Conservation (phyloP, 2,797 vertebrate species). For the Silurus aristotelis region DNA sequence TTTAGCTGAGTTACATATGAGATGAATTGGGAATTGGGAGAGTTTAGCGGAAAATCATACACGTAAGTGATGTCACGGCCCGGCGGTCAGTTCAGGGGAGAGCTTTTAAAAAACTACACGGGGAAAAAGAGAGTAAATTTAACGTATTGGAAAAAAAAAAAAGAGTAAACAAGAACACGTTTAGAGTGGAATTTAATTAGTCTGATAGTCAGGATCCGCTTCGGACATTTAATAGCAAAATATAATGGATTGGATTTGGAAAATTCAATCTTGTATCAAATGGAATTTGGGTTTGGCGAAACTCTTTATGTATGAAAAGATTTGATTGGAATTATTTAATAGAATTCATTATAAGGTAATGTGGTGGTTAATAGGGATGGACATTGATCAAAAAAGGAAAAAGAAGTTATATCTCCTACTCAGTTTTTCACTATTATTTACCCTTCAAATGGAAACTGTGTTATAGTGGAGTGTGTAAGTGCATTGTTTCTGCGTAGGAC, state of each 20-base stretch:
- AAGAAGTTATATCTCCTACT: neutral
- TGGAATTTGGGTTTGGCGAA: neutral
- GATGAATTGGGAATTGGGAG: neutral
- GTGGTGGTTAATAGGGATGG: too few relatives aligned
- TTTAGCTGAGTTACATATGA: slow-evolving; percentile 13
- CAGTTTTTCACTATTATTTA: neutral
- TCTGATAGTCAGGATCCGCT: neutral
- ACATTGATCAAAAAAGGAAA: neutral
- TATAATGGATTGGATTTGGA: neutral
- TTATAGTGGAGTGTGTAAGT: neutral
- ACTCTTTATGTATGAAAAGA: neutral
- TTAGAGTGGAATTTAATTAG: neutral
- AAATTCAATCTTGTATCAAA: neutral
- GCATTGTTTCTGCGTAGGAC: neutral
- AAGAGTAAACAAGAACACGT: neutral
- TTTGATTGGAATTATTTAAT: neutral
- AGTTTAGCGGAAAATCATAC: neutral
- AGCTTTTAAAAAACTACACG: too few relatives aligned
- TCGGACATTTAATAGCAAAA: neutral
- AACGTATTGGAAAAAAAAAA: too few relatives aligned
- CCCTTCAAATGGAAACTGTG: neutral
- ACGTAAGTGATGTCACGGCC: slow-evolving; percentile 8
- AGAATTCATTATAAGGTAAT: neutral
- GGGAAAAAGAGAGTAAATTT: too few relatives aligned
- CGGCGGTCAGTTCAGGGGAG: neutral